These are phyloP conservation scores for Spinibarbus caldwelli DNA, from an alignment of 2,797 vertebrate species.

Conservation along the genomic window DNA sequence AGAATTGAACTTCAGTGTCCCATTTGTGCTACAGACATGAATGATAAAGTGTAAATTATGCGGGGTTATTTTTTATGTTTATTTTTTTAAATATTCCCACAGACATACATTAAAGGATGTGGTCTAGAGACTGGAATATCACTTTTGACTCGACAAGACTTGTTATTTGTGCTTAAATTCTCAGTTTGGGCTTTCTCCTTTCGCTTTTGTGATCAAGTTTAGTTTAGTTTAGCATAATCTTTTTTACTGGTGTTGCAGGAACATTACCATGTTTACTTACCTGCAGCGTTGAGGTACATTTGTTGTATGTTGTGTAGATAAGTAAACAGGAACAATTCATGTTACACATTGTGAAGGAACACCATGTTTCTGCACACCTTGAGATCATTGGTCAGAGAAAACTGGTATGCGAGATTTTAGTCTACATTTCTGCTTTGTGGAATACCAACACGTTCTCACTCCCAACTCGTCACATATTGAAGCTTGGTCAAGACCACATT, in stretches of 20 bases:
- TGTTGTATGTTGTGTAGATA: not conserved
- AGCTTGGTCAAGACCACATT: too few relatives aligned
- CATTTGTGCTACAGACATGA: not conserved
- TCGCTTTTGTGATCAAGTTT: not conserved
- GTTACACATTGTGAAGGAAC: not conserved
- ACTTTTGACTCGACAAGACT: not conserved
- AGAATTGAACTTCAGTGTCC: not conserved
- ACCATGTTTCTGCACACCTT: not conserved
- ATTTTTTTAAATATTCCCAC: not conserved
- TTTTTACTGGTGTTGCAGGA: conserved; percentile 19
- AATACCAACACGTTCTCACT: not conserved
- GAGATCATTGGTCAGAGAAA: not conserved
- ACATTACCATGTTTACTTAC: not conserved
- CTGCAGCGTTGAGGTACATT: not conserved
- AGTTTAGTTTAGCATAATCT: not conserved
- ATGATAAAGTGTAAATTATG: not conserved
- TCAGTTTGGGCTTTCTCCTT: not conserved
- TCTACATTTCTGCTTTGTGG: not conserved
- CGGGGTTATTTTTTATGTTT: too few relatives aligned
- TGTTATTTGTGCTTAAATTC: not conserved
- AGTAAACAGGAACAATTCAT: not conserved
- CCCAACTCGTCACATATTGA: too few relatives aligned
- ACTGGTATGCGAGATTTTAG: not conserved
- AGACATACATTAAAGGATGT: not conserved
- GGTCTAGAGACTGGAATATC: not conserved